Percentiles rank a stretch among this genome's conserved stretches.
Conservation (phyloP, 2,888 invertebrate species). For the Anodontia alba region DNA sequence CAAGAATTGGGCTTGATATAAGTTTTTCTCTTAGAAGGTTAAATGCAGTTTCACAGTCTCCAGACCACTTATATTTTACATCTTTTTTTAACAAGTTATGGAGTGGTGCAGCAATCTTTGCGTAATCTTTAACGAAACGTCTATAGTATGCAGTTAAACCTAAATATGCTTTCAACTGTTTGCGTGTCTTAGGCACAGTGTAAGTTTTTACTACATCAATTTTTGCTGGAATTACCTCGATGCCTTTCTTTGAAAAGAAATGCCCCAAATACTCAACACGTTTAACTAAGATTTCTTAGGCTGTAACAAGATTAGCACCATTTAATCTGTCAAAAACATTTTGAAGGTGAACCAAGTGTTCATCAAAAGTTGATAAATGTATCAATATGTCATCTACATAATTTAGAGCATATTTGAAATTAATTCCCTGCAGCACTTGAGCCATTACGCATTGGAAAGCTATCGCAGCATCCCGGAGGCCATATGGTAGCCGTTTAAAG, state of each 20-base stretch:
- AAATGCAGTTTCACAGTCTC: slow-evolving; percentile 42
- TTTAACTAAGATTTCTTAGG: slow-evolving; percentile 40
- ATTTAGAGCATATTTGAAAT: slow-evolving; percentile 55
- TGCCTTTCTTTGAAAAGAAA: slow-evolving; percentile 48
- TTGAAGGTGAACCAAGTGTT: slow-evolving; percentile 37
- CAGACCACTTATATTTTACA: slow-evolving; percentile 51
- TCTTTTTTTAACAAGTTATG: slow-evolving; percentile 49
- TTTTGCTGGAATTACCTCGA: slow-evolving; percentile 51
- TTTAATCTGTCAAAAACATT: slow-evolving; percentile 39
- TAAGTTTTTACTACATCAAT: slow-evolving; percentile 39
- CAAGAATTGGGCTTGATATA: slow-evolving; percentile 38
- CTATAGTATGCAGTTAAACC: slow-evolving; percentile 56
- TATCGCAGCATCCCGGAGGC: slow-evolving; percentile 34
- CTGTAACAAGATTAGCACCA: slow-evolving; percentile 38
- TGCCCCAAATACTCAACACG: slow-evolving; percentile 41
- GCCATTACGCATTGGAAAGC: slow-evolving; percentile 40
- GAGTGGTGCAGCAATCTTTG: slow-evolving; percentile 54
- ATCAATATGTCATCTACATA: slow-evolving; percentile 65
- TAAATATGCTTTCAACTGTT: slow-evolving; percentile 42
- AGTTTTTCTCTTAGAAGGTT: slow-evolving; percentile 27
- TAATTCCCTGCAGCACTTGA: slow-evolving; percentile 21
- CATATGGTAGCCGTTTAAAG: slow-evolving; percentile 38
- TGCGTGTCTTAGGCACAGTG: slow-evolving; percentile 48
- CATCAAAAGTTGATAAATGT: slow-evolving; percentile 29
- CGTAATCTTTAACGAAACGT: slow-evolving; percentile 52